Evolutionary conservation across 2,113 vertebrate genomes (phyloP).

Genomic region (Platichthys flesus): DNA sequence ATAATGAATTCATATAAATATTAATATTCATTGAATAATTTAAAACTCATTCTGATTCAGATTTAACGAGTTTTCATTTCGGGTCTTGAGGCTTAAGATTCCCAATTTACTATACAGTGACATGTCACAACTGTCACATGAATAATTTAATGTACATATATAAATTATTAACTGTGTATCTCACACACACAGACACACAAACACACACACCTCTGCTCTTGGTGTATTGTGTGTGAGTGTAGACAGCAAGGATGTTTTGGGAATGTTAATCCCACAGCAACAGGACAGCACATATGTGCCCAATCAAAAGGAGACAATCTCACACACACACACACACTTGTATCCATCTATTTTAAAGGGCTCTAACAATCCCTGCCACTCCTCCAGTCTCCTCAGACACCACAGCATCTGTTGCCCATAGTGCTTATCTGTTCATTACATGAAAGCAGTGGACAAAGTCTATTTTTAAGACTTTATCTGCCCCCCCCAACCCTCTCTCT

Average conservation of each 20-base stretch:
- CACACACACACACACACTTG: conserved; percentile 10
- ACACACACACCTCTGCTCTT: conserved; percentile 12
- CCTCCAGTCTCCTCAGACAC: conserved; percentile 40
- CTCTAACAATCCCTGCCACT: conserved; percentile 24
- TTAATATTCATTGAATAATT: conserved; percentile 49
- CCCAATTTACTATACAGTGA: neutral
- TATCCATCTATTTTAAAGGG: conserved; percentile 33
- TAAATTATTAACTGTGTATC: neutral
- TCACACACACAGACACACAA: neutral
- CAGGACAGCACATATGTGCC: conserved; percentile 38
- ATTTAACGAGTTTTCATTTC: conserved; percentile 55
- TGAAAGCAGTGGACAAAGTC: conserved; percentile 35
- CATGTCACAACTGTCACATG: neutral
- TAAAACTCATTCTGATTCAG: conserved; percentile 26
- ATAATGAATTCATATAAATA: conserved; percentile 39
- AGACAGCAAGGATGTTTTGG: conserved; percentile 31
- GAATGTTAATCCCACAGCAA: conserved; percentile 38
- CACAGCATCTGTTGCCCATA: conserved; percentile 64
- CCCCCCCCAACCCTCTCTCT: neutral
- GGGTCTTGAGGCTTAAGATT: conserved; percentile 9
- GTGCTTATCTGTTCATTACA: conserved; percentile 63
- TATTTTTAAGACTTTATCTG: conserved; percentile 23
- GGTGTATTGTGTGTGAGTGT: conserved; percentile 2
- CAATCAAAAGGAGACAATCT: conserved; percentile 6
- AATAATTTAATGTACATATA: neutral